Conservation (phyloP, 2,113 vertebrate species). For the Oryzias woworae region DNA sequence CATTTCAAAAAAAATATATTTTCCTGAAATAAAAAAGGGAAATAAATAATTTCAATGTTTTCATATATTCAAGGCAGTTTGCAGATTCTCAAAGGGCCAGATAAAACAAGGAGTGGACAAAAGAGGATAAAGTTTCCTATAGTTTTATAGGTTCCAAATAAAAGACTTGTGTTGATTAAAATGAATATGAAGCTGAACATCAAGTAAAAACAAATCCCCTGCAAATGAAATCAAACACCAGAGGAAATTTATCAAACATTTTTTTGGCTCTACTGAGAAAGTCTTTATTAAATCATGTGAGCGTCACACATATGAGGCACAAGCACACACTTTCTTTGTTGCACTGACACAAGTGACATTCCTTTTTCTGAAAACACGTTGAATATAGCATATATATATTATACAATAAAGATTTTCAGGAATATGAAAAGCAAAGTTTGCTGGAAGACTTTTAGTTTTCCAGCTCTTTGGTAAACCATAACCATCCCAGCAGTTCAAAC, state of each 20-base stretch:
- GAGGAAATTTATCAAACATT: too few species aligned
- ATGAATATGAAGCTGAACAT: too few species aligned
- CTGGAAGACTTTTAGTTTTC: neutral
- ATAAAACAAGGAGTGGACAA: neutral
- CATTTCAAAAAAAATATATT: neutral
- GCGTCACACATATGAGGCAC: slow-evolving; percentile 3
- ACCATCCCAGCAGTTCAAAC: slow-evolving; percentile 36
- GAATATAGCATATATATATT: too few species aligned
- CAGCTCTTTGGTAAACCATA: slow-evolving; percentile 30
- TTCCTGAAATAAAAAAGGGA: neutral
- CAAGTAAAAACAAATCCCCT: too few species aligned
- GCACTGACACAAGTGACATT: slow-evolving; percentile 8
- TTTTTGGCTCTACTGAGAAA: neutral
- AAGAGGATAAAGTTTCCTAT: neutral
- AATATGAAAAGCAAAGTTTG: neutral
- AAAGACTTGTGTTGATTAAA: too few species aligned
- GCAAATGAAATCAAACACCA: too few species aligned
- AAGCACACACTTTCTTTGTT: slow-evolving; percentile 24
- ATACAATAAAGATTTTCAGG: neutral
- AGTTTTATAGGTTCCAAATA: neutral
- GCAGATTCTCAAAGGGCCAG: neutral
- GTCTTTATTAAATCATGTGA: neutral
- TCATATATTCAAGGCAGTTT: neutral
- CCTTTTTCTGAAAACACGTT: neutral
- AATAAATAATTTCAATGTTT: neutral